phyloP scores from a whole-genome alignment of 2,888 invertebrate species.

The Diarsia brunnea region DNA sequence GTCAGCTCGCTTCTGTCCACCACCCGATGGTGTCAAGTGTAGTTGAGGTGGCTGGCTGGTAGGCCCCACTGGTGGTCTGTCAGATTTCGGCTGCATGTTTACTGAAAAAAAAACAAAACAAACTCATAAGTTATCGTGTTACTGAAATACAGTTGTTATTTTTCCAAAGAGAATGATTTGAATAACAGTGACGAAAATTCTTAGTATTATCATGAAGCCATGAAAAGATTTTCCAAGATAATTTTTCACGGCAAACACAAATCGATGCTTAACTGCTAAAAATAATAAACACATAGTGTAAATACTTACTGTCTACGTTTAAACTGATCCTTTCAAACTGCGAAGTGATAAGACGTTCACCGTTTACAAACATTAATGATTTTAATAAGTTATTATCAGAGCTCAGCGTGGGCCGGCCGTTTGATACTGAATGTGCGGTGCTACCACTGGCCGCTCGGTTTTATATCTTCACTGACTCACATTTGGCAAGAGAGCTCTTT shows the following conservation, averaged over 20 bases:
- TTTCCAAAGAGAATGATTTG: background rate
- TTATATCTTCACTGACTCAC: constrained; percentile 85
- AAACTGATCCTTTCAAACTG: constrained; percentile 83
- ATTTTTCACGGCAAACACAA: constrained; percentile 18
- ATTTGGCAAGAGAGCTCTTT: constrained; percentile 84
- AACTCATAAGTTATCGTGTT: constrained; percentile 14
- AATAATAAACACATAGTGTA: constrained; percentile 18
- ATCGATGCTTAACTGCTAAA: background rate
- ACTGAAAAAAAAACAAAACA: constrained; percentile 71
- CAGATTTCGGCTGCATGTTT: constrained; percentile 86
- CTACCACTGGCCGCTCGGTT: constrained; percentile 75
- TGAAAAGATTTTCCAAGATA: constrained; percentile 22
- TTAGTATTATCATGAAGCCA: constrained; percentile 4
- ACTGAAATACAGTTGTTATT: constrained; percentile 17
- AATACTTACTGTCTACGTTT: constrained; percentile 80
- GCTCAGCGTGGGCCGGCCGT: constrained; percentile 68
- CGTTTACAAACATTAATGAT: constrained; percentile 85
- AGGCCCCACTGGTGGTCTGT: constrained; percentile 82
- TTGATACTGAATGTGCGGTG: constrained; percentile 79
- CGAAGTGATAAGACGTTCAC: constrained; percentile 81
- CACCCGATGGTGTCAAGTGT: constrained; percentile 83
- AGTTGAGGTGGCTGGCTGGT: constrained; percentile 81
- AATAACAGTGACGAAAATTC: background rate
- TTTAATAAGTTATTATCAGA: constrained; percentile 52
- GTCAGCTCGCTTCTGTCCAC: constrained; percentile 78